These are phyloP conservation scores for Aphelenchoides besseyi DNA, from an alignment of 1,140 invertebrate species.

Conservation along the genomic window DNA sequence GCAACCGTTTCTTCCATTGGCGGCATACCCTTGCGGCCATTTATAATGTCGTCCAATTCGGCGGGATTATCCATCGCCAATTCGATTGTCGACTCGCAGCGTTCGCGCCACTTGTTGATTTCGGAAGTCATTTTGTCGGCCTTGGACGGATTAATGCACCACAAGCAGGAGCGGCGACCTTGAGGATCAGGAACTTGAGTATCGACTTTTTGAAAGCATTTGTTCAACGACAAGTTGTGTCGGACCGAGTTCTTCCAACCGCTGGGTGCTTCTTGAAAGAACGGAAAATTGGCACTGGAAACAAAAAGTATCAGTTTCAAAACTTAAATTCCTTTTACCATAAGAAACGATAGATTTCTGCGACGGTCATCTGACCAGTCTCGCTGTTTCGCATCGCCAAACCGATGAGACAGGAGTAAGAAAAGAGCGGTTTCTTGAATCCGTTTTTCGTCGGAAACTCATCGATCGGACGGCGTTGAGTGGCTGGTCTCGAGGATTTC, in stretches of 20 bases:
- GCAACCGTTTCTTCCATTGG: conserved; percentile 20
- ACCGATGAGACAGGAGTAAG: conserved; percentile 92
- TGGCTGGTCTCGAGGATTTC: background rate
- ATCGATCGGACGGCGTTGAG: conserved; percentile 1
- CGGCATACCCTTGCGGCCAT: conserved; percentile 39
- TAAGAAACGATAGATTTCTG: conserved; percentile 97
- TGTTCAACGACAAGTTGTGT: conserved; percentile 68
- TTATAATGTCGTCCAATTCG: conserved; percentile 41
- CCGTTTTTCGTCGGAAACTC: conserved; percentile 68
- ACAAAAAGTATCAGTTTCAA: conserved; percentile 9
- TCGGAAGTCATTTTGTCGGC: conserved; percentile 43
- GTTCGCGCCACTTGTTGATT: conserved; percentile 47
- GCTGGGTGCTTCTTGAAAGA: conserved; percentile 13
- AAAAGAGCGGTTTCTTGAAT: conserved; percentile 92
- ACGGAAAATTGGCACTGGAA: conserved; percentile 17
- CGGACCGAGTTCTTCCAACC: conserved; percentile 70
- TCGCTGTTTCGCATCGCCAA: conserved; percentile 93
- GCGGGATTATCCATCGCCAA: conserved; percentile 33
- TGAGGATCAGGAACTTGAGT: conserved; percentile 62
- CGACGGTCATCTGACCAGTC: conserved; percentile 87
- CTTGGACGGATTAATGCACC: conserved; percentile 39
- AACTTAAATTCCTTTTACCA: too few relatives aligned
- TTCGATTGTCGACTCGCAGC: conserved; percentile 31
- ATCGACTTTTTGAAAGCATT: conserved; percentile 68
- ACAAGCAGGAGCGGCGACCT: conserved; percentile 33